phyloP scores from a whole-genome alignment of 1,140 invertebrate species.

The Pseudobourletiella spinata region DNA sequence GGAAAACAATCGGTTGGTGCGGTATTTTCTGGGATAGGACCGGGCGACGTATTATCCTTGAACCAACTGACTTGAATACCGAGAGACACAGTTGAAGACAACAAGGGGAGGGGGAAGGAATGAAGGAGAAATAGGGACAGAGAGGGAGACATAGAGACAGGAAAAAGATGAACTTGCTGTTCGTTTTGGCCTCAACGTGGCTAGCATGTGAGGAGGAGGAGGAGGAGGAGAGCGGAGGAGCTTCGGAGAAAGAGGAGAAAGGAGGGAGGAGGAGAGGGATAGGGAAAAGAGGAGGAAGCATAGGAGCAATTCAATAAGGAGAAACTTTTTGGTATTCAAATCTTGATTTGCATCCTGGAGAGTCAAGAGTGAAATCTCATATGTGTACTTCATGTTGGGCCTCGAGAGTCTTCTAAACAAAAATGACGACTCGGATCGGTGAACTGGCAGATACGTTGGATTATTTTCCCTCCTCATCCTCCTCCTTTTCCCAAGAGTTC shows the following conservation, averaged over 20 bases:
- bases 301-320: constrained; percentile 5
- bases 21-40: too few relatives aligned
- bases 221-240: too few relatives aligned
- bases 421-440: background rate
- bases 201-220: background rate
- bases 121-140: too few relatives aligned
- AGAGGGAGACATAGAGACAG: background rate
- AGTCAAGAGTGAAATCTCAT: constrained; percentile 11
- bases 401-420: background rate
- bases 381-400: background rate
- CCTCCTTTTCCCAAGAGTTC: background rate
- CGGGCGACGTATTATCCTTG: too few relatives aligned
- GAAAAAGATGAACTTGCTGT: background rate
- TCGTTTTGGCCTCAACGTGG: background rate
- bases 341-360: constrained; percentile 6
- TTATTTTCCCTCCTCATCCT: background rate
- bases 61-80: too few relatives aligned
- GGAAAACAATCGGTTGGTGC: too few relatives aligned
- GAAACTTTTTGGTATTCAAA: constrained; percentile 12
- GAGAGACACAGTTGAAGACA: too few relatives aligned
- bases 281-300: too few relatives aligned
- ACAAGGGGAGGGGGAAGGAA: too few relatives aligned
- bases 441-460: background rate
- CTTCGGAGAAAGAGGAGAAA: too few relatives aligned
- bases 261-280: too few relatives aligned